Evolutionary conservation across 2,888 invertebrate species (phyloP), one percentile per base, ranked within the genome.

Genomic region (Rhimphoctona megacephalus): DNA sequence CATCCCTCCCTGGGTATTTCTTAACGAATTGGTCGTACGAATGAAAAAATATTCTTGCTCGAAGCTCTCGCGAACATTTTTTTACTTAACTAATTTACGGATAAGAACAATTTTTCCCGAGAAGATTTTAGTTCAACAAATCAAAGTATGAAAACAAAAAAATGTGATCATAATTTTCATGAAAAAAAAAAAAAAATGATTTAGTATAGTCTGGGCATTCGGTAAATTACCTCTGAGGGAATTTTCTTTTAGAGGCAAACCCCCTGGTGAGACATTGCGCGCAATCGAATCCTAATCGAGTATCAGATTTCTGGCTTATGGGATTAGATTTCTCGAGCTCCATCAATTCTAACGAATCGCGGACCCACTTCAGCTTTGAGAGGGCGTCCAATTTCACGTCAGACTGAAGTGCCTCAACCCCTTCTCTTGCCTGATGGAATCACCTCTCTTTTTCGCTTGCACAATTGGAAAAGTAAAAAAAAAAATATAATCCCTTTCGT

Each of bases 271-370:
- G 78, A 78, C 67, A 43, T 73, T 70, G 70, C 7, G 49, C 52
- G 83, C 66, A 81, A 86, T 86, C 83, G 81, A 86, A 83, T 81
- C 72, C 84, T 84, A 86, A 86, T 83, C 84, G 86, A 78, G 81
- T 81, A 81, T 86, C 84, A 57, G 78, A 78, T 86, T 81, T 66
- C 86, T 64, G 67, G 22, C 74, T 74, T 66, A 66, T 66, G 73
- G 73, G 77, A 81, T 84, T 86, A 84, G 73, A 84, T 74, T 81
- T 78, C 84, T 70, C 70, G 64, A 43, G 74, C 54, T 76, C 69
- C n/a, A 49, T 61, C 39, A n/a, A 39, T 64, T 81, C 57, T 78
- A 84, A 86, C 81, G 78, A 86, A 86, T 49, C 22, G 80, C 52
- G n/a, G 54, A 43, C 64, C 36, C 61, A 83, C 52, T 78, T 73